Evolutionary conservation across 2,113 vertebrate species (phyloP).

Genomic region (Struthio camelus): DNA sequence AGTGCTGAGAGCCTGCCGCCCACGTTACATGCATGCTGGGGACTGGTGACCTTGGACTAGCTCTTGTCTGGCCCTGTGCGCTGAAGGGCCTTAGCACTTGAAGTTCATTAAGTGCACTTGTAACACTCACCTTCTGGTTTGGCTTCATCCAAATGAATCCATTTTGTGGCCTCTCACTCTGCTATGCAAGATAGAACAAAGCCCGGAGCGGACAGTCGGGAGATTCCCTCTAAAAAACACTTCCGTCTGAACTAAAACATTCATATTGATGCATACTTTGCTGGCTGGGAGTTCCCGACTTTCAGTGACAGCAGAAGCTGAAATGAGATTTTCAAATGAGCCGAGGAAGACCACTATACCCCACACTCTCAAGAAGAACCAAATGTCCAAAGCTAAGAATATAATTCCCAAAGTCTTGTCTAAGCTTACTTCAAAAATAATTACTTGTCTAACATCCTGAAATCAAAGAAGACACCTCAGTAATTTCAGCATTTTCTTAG

Average conservation of each 20-base stretch:
- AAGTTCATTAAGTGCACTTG: not conserved
- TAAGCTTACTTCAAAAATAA: not conserved
- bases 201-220: not conserved
- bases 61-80: not conserved
- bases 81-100: not conserved
- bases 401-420: not conserved
- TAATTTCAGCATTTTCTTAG: not conserved
- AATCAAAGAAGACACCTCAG: not conserved
- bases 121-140: not conserved
- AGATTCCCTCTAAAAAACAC: not conserved
- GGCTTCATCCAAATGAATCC: not conserved
- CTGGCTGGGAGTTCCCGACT: not conserved
- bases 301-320: not conserved
- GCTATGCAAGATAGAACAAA: not conserved
- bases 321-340: not conserved
- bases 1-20: not conserved
- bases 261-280: not conserved
- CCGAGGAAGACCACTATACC: not conserved
- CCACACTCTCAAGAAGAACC: not conserved
- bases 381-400: not conserved
- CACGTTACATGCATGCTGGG: accelerated
- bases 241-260: not conserved
- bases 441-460: not conserved
- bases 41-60: not conserved
- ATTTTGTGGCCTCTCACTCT: not conserved